These are phyloP conservation scores for Drosophila miranda DNA, from an alignment of 1,140 invertebrate species.

Conservation along the genomic window DNA sequence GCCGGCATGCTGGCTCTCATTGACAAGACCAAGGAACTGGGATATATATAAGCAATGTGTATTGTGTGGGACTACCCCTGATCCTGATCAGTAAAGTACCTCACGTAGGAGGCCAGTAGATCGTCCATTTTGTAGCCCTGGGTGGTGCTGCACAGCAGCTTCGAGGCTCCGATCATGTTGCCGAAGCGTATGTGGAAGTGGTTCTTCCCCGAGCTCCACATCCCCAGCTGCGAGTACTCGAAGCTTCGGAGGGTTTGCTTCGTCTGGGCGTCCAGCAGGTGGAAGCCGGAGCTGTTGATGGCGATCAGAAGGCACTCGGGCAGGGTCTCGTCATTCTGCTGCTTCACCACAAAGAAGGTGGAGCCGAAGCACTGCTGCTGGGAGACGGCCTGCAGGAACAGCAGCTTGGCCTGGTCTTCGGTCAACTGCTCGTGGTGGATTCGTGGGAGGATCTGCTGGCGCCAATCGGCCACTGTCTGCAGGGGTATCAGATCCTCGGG, in stretches of 20 bases:
- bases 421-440: slow-evolving; percentile 84
- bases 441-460: slow-evolving; percentile 85
- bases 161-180: slow-evolving; percentile 92
- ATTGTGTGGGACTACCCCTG: neutral
- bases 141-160: slow-evolving; percentile 95
- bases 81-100: slow-evolving; percentile 48
- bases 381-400: slow-evolving; percentile 92
- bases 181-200: slow-evolving; percentile 98
- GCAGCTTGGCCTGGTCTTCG: slow-evolving; percentile 90
- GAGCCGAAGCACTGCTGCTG: slow-evolving; percentile 95
- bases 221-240: slow-evolving; percentile 93
- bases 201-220: slow-evolving; percentile 96
- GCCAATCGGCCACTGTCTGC: slow-evolving; percentile 91
- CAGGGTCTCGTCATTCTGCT: slow-evolving; percentile 91
- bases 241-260: slow-evolving; percentile 89
- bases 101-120: slow-evolving; percentile 94
- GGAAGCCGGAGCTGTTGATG: slow-evolving; percentile 95
- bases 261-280: slow-evolving; percentile 92
- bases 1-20: slow-evolving; percentile 90
- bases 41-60: slow-evolving; percentile 40
- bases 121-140: slow-evolving; percentile 98
- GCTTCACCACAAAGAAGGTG: slow-evolving; percentile 97
- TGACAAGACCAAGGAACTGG: slow-evolving; percentile 64
- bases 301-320: slow-evolving; percentile 94
- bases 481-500: slow-evolving; percentile 91